These are phyloP conservation scores for Acrossocheilus wenchowensis DNA, from an alignment of 2,797 vertebrate genomes.

Conservation along the genomic window DNA sequence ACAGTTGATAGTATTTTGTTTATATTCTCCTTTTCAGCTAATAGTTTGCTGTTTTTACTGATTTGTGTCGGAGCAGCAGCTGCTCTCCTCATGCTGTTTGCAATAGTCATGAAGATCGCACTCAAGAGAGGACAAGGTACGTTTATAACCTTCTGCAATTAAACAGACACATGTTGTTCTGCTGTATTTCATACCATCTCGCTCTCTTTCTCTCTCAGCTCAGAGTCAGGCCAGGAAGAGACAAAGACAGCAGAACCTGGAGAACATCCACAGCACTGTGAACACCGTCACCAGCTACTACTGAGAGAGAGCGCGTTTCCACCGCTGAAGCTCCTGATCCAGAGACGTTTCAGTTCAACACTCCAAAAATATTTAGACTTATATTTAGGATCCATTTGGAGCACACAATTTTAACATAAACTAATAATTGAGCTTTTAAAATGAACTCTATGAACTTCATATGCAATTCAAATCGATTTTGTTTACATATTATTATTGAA, in stretches of 20 bases:
- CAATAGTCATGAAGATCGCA: constrained; percentile 5
- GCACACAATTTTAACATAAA: not conserved
- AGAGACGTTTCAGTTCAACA: not conserved
- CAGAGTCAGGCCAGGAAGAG: constrained; percentile 51
- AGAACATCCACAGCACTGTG: constrained; percentile 12
- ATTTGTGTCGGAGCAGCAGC: not conserved
- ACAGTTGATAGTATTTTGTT: not conserved
- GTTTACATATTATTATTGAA: no score
- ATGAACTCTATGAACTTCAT: not conserved
- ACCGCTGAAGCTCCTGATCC: not conserved
- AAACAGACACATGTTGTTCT: not conserved
- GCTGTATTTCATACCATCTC: not conserved
- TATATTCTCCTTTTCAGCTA: not conserved
- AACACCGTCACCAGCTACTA: constrained; percentile 37
- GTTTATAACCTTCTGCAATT: not conserved
- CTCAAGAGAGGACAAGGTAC: constrained; percentile 39
- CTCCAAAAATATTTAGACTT: not conserved
- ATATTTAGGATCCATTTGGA: not conserved
- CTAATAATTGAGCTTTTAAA: not conserved
- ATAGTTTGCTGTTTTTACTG: not conserved
- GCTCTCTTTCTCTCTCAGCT: constrained; percentile 26
- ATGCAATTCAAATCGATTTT: no score
- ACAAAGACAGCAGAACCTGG: constrained; percentile 46
- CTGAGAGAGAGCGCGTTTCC: not conserved
- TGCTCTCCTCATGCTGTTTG: not conserved